phyloP scores from a whole-genome alignment of 2,888 invertebrate genomes.

The Cosmorhoe ocellata region DNA sequence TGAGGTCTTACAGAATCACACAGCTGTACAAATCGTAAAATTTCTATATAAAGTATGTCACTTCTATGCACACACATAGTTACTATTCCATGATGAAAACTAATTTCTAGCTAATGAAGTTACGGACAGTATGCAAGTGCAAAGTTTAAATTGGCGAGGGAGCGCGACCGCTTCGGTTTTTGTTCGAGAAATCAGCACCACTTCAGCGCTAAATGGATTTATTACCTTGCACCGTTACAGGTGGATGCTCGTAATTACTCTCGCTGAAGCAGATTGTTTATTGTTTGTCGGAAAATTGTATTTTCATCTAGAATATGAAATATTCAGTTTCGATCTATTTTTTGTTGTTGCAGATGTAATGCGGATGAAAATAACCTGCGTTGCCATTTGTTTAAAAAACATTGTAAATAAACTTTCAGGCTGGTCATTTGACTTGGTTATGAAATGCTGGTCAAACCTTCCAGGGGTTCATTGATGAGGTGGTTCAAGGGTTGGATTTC shows the following conservation, averaged over 20 bases:
- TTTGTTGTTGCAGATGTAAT: conserved; percentile 11
- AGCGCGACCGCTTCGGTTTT: conserved; percentile 61
- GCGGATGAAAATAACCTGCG: conserved; percentile 3
- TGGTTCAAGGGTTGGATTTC: no score
- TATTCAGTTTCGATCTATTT: conserved; percentile 23
- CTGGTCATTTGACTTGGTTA: no score
- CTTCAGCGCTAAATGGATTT: conserved; percentile 76
- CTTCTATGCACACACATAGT: conserved; percentile 17
- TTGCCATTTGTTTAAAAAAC: background rate
- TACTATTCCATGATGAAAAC: conserved; percentile 36
- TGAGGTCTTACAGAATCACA: no score
- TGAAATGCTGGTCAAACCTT: no score
- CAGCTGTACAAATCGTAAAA: no score
- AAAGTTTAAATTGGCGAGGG: conserved; percentile 70
- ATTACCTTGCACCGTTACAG: conserved; percentile 66
- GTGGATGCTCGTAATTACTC: conserved; percentile 70
- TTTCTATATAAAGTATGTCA: conserved; percentile 3
- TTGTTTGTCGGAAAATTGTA: conserved; percentile 62
- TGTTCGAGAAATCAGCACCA: conserved; percentile 69
- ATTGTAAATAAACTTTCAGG: no score
- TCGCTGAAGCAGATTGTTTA: conserved; percentile 68
- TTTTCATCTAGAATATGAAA: conserved; percentile 34
- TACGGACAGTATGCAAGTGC: conserved; percentile 61
- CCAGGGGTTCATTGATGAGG: no score
- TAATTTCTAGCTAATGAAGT: conserved; percentile 61